Evolutionary conservation across 2,113 vertebrate species (phyloP).

Genomic region (Chaetodon trifascialis): DNA sequence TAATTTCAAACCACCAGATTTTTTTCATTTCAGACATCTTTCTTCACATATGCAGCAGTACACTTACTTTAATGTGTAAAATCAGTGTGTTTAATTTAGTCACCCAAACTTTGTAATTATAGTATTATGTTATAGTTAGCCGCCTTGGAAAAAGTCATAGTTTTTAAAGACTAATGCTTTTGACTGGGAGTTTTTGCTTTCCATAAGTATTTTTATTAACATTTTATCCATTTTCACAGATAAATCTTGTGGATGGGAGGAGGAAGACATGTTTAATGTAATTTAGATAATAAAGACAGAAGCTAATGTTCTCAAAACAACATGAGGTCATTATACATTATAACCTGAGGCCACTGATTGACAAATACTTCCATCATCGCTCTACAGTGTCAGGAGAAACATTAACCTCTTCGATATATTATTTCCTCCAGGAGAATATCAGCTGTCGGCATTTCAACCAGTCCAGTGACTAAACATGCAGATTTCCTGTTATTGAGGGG

Average conservation of each 20-base stretch:
- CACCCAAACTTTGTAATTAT: background rate
- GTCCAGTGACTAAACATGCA: conserved; percentile 45
- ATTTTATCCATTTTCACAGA: background rate
- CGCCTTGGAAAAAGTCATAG: background rate
- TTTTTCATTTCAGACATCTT: no score
- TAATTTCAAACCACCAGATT: no score
- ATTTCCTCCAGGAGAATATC: conserved; percentile 25
- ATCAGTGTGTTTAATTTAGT: no score
- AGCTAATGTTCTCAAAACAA: background rate
- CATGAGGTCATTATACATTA: background rate
- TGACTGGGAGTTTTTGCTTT: no score
- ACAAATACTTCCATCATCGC: background rate
- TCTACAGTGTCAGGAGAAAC: conserved; percentile 1
- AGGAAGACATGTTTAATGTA: background rate
- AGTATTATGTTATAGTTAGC: background rate
- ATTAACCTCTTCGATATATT: conserved; percentile 32
- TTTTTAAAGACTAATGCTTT: background rate
- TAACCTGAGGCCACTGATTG: background rate
- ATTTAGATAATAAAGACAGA: background rate
- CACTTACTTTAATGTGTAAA: no score
- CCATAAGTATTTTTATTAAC: no score
- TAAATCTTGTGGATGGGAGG: background rate
- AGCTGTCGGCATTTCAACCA: conserved; percentile 26
- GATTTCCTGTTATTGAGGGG: conserved; percentile 38
- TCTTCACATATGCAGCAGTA: no score